phyloP scores from a whole-genome alignment of 2,797 vertebrate species.

The Linurgus olivaceus region DNA sequence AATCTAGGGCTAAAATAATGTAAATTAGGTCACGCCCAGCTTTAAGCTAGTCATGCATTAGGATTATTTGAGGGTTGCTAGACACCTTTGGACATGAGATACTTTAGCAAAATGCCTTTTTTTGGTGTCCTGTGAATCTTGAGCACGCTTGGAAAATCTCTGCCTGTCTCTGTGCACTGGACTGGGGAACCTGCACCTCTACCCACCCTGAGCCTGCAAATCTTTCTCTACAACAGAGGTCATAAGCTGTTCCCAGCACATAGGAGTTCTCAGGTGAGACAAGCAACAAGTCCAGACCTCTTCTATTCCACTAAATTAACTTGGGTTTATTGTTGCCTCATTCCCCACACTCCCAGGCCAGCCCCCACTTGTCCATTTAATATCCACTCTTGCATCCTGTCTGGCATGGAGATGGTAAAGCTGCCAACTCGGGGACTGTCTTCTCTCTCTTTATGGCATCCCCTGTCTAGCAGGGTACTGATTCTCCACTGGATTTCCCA shows the following conservation, averaged over 20 bases:
- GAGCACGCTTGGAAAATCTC: background rate
- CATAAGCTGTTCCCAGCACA: background rate
- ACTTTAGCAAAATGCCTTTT: background rate
- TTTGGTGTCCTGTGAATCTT: background rate
- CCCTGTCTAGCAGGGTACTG: background rate
- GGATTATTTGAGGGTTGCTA: background rate
- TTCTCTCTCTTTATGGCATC: background rate
- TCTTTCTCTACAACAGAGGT: background rate
- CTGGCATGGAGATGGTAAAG: background rate
- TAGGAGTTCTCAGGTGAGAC: background rate
- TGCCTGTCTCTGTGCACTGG: background rate
- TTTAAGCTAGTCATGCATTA: background rate
- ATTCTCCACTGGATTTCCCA: background rate
- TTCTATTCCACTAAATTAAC: constrained; percentile 43
- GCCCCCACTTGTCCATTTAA: constrained; percentile 56
- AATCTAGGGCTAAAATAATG: background rate
- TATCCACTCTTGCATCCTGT: background rate
- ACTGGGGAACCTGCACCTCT: background rate
- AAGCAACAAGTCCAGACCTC: constrained; percentile 44
- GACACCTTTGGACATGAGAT: background rate
- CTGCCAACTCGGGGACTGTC: background rate
- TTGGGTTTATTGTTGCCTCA: constrained; percentile 52
- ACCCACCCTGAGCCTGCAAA: background rate
- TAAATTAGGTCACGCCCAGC: background rate
- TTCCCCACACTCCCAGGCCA: constrained; percentile 38